Percentiles rank a stretch among this genome's conserved stretches.
phyloP scores from a whole-genome alignment of 2,797 vertebrate genomes.

The Oceanodroma leucorhoa region DNA sequence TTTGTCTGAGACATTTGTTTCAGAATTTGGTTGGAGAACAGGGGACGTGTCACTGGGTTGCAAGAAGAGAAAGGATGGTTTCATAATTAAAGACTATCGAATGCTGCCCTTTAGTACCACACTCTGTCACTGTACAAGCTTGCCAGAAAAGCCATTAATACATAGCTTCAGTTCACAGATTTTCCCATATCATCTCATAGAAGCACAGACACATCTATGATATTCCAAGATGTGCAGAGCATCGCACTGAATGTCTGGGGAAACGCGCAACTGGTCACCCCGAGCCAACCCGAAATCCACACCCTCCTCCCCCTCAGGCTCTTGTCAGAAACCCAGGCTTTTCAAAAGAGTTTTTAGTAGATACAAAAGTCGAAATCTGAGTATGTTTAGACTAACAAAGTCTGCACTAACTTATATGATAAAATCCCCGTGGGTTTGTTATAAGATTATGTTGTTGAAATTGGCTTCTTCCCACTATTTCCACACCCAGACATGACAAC shows the following conservation, averaged over 20 bases:
- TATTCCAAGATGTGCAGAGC: background rate
- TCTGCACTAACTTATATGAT: background rate
- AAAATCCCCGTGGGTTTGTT: background rate
- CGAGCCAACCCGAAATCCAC: background rate
- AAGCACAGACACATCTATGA: background rate
- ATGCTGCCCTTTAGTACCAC: background rate
- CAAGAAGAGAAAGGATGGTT: background rate
- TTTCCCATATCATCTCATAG: background rate
- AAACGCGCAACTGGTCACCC: background rate
- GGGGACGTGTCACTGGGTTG: rapidly evolving
- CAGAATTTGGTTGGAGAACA: background rate
- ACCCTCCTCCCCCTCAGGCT: background rate
- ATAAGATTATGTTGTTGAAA: constrained; percentile 12
- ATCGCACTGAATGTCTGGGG: background rate
- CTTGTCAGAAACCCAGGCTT: background rate
- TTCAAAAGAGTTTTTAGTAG: background rate
- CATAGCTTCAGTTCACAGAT: background rate
- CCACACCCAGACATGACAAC: background rate
- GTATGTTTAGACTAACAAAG: constrained; percentile 7
- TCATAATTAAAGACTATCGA: background rate
- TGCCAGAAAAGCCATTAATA: background rate
- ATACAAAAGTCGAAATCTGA: constrained; percentile 1
- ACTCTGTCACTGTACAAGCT: background rate
- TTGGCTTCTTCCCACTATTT: constrained; percentile 25
- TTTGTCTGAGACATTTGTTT: background rate